A percentile compares a stretch with the other conserved stretches of the same genome.
phyloP scores from a whole-genome alignment of 1,140 invertebrate genomes.

The Marisa cornuarietis region DNA sequence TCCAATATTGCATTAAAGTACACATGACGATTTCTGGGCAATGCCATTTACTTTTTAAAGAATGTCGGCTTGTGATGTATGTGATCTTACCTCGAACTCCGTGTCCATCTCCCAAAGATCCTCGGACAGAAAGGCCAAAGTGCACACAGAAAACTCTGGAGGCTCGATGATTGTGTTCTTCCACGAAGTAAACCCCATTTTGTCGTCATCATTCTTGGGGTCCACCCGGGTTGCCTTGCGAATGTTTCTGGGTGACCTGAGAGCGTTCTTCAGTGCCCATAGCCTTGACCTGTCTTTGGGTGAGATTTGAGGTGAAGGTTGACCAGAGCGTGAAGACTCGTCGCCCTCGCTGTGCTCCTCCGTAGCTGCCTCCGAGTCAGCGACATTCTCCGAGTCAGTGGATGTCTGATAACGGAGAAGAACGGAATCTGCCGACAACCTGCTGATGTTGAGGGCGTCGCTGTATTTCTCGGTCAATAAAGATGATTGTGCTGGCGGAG shows the following conservation, averaged over 20 bases:
- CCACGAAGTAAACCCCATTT: neutral
- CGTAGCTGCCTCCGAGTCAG: neutral
- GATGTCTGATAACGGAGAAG: slow-evolving; percentile 1
- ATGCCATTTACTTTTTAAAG: too few relatives aligned
- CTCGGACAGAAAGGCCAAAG: neutral
- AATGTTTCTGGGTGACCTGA: slow-evolving; percentile 24
- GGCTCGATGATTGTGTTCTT: slow-evolving; percentile 10
- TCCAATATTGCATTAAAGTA: too few relatives aligned
- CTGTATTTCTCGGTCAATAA: neutral
- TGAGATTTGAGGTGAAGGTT: neutral
- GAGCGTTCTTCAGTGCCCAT: slow-evolving; percentile 19
- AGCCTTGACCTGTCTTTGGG: slow-evolving; percentile 19
- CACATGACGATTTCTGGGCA: too few relatives aligned
- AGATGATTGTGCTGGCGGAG: neutral
- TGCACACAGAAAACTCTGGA: slow-evolving; percentile 6
- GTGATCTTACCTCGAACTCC: slow-evolving; percentile 26
- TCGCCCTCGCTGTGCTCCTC: neutral
- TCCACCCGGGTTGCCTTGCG: slow-evolving; percentile 12
- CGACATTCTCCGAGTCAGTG: slow-evolving; percentile 20
- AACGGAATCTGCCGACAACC: slow-evolving; percentile 14
- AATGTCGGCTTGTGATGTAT: neutral
- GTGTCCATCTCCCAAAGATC: slow-evolving; percentile 11
- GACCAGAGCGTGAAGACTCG: neutral
- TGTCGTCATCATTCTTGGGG: neutral
- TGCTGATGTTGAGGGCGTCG: slow-evolving; percentile 8